Evolutionary conservation across 2,888 invertebrate genomes (phyloP).

Genomic region (Athalia cordata): DNA sequence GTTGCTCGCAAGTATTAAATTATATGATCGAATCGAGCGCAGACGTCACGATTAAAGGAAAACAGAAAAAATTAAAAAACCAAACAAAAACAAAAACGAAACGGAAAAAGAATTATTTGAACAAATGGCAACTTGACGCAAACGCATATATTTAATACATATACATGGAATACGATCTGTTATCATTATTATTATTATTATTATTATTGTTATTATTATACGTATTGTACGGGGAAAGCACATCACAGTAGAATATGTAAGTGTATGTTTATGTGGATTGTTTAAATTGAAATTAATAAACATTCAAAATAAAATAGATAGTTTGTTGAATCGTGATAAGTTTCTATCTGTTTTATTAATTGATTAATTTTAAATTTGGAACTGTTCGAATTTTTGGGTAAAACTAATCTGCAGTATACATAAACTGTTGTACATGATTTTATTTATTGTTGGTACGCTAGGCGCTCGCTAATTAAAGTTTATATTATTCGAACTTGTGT

Average conservation of each 20-base stretch:
- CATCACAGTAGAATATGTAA: constrained; percentile 42
- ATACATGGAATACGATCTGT: not conserved
- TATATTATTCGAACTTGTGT: no score
- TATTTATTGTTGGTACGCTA: no score
- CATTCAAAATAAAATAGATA: constrained; percentile 10
- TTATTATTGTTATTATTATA: no score
- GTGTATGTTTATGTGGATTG: constrained; percentile 16
- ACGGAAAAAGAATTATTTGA: not conserved
- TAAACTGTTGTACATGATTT: no score
- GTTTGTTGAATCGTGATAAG: not conserved
- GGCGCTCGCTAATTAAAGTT: no score
- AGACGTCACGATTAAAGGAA: not conserved
- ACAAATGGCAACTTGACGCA: constrained; percentile 35
- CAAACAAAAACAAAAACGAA: not conserved
- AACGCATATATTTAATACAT: constrained; percentile 20
- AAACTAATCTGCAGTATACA: no score
- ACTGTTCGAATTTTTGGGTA: no score
- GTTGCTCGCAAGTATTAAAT: constrained; percentile 1
- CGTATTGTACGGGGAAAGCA: constrained; percentile 44
- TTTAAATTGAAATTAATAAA: constrained; percentile 34
- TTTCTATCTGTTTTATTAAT: not conserved
- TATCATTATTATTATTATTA: not conserved
- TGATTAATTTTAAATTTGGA: not conserved
- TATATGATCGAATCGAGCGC: not conserved
- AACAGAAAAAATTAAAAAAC: no score